A percentile compares a stretch with the other conserved stretches of the same genome.
Evolutionary conservation across 2,797 vertebrate species (phyloP).

Genomic region (Pelodytes ibericus): DNA sequence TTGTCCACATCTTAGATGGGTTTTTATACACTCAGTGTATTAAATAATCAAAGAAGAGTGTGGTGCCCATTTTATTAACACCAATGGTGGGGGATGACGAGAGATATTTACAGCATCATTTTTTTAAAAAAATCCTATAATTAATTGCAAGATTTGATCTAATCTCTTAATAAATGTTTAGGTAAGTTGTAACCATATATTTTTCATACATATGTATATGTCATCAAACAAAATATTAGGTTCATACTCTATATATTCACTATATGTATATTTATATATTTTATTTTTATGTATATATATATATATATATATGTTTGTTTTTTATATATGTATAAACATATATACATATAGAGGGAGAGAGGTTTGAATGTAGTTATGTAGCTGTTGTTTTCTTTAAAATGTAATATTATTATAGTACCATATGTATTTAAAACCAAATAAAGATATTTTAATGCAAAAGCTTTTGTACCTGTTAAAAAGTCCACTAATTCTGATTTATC

Average conservation of each 20-base stretch:
- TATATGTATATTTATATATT: not conserved
- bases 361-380: too few relatives aligned
- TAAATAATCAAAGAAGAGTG: conserved; percentile 77
- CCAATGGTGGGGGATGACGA: not conserved
- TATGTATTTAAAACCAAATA: not conserved
- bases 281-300: not conserved
- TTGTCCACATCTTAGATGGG: conserved; percentile 77
- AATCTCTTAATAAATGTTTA: not conserved
- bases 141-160: not conserved
- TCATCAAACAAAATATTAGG: not conserved
- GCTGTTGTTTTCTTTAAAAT: too few relatives aligned
- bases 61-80: conserved; percentile 66
- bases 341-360: not conserved
- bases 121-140: too few relatives aligned
- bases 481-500: conserved; percentile 50
- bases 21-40: conserved; percentile 80
- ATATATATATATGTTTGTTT: not conserved
- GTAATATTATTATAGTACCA: too few relatives aligned
- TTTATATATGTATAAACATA: not conserved
- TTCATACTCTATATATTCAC: not conserved
- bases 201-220: not conserved
- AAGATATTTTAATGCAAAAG: not conserved
- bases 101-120: not conserved
- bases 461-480: conserved; percentile 4
- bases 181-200: not conserved